Percentiles rank a stretch among this genome's conserved stretches.
Evolutionary conservation across 2,113 vertebrate species (phyloP).

Genomic region (Chauna torquata): DNA sequence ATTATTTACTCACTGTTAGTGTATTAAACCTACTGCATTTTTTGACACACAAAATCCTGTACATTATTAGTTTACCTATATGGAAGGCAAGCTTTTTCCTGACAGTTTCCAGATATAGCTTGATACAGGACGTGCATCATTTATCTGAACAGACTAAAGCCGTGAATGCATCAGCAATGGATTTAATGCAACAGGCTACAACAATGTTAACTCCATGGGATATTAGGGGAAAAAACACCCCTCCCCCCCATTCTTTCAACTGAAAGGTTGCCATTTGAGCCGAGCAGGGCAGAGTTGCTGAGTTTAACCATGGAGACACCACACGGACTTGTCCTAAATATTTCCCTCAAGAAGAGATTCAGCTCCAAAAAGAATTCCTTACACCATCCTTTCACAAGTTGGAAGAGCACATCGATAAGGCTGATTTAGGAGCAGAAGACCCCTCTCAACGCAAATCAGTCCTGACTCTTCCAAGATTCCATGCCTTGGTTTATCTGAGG

Average conservation of each 20-base stretch:
- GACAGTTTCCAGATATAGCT: not conserved
- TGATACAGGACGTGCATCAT: not conserved
- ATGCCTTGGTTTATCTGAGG: not conserved
- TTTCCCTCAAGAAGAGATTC: not conserved
- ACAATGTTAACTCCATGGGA: not conserved
- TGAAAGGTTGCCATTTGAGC: not conserved
- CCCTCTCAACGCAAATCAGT: not conserved
- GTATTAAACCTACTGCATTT: not conserved
- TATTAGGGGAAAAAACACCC: not conserved
- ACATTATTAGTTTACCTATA: not conserved
- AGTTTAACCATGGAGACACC: not conserved
- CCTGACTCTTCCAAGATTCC: not conserved
- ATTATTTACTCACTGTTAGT: not conserved
- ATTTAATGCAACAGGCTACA: not conserved
- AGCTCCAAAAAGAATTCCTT: not conserved
- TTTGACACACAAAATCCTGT: not conserved
- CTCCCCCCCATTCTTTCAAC: not conserved
- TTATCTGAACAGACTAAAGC: not conserved
- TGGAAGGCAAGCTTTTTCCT: not conserved
- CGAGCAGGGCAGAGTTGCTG: not conserved
- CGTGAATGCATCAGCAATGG: not conserved
- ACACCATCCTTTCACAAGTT: fast-evolving
- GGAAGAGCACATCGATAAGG: not conserved
- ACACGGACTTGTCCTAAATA: not conserved
- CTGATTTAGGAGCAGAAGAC: not conserved